Conservation (phyloP, 2,888 invertebrate genomes). For the Crepidodera aurea region DNA sequence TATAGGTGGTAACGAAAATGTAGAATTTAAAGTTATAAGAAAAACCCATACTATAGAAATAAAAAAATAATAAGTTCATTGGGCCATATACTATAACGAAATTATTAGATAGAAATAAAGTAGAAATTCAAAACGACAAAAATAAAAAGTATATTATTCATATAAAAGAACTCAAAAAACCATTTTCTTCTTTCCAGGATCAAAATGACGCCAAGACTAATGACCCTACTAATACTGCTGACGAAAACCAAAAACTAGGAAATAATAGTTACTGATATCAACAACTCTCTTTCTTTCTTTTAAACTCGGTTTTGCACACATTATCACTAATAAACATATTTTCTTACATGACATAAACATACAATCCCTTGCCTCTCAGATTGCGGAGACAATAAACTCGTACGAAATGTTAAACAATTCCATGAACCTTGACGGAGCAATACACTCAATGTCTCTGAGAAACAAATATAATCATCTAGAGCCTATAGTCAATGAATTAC, state of each 20-base stretch:
- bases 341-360: no score
- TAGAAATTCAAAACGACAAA: not conserved
- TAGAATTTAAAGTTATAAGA: not conserved
- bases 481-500: no score
- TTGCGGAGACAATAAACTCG: no score
- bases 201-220: not conserved
- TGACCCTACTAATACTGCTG: not conserved
- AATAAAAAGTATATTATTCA: not conserved
- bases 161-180: not conserved
- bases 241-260: not conserved
- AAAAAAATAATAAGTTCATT: slow-evolving; percentile 5
- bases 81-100: not conserved
- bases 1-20: not conserved
- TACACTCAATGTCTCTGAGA: no score
- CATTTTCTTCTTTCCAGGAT: not conserved
- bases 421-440: no score
- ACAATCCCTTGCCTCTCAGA: no score
- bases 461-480: no score
- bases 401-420: no score
- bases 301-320: no score
- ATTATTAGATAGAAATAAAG: not conserved
- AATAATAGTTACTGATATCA: not conserved
- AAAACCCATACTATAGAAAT: not conserved
- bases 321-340: no score
- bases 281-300: not conserved